Evolutionary conservation across 2,797 vertebrate genomes (phyloP), one percentile per base, ranked within the genome.

Genomic region (Microchirus variegatus): DNA sequence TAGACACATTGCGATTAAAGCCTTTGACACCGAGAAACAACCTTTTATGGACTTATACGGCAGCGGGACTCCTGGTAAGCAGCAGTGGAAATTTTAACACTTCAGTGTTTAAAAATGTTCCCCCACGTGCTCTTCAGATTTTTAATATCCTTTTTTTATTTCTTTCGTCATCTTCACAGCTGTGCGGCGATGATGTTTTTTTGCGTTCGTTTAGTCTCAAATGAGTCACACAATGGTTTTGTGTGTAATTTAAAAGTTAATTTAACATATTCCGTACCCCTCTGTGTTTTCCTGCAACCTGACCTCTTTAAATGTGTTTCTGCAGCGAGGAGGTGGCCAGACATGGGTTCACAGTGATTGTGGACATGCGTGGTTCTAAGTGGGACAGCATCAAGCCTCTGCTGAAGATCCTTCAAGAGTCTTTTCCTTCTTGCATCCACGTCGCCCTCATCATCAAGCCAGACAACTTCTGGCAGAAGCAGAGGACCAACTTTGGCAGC

Each of bases 381-480:
- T 99, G 97, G 97, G 97, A 99, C 91, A 97, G 96, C 79, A 99
- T 99, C 89, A 98, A 98, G 77, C 97, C 97, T n/a, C 92, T 99
- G 74, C 91, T 99, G 90, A 99, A 99, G 93, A 98, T 97, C 87
- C 91, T 99, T 52, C 97, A 99, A 84, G 97, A 99, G 85, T 98
- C 96, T 1, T 99, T 99, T 69, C 97, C 97, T 0, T 95, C 95
- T 85, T 99, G 97, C 87, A 98, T 99, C 84, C 96, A 99, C 81
- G 94, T 99, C 64, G 96, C 97, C 22, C 96, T 99, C 88, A 99
- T 99, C 90, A 99, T 99, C 91, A 99, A 99, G 85, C 97, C 97
- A 18, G 97, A 99, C 91, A 99, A 98, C 93, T 99, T 97, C 91
- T 99, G 97, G 97, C 97, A 99, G 90, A 99, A 99, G 81, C 97